Conservation (phyloP, 1,140 invertebrate genomes). For the Andrena cerasifolii region DNA sequence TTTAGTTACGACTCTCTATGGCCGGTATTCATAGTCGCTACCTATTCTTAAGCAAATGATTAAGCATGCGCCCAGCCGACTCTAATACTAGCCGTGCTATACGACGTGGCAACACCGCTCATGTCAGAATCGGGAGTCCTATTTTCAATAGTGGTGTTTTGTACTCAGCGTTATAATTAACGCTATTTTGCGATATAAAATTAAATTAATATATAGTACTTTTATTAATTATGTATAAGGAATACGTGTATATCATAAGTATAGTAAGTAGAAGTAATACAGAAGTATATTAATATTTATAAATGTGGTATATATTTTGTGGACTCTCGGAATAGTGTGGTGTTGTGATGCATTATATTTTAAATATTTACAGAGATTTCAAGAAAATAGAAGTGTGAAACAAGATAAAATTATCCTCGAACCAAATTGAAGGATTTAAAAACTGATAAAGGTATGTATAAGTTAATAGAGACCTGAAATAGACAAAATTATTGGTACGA, state of each 20-base stretch:
- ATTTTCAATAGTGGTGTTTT: background rate
- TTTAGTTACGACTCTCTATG: too few species aligned
- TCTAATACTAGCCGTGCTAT: too few species aligned
- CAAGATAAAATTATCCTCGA: background rate
- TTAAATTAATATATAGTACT: background rate
- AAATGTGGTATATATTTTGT: background rate
- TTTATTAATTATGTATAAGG: background rate
- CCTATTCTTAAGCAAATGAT: too few species aligned
- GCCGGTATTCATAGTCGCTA: too few species aligned
- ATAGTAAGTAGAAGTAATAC: conserved; percentile 7
- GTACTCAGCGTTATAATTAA: background rate
- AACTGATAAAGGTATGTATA: background rate
- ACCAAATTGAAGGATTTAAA: background rate
- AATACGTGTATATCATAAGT: background rate
- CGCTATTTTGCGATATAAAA: background rate
- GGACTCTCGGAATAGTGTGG: background rate
- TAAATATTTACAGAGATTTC: background rate
- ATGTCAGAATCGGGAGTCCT: background rate
- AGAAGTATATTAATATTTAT: background rate
- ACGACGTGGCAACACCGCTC: too few species aligned
- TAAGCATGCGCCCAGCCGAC: too few species aligned
- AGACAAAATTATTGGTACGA: background rate
- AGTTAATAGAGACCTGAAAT: too few species aligned
- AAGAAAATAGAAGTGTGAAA: background rate
- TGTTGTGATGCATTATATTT: background rate